Conservation (phyloP, 2,113 vertebrate species). For the Amazona vittata region DNA sequence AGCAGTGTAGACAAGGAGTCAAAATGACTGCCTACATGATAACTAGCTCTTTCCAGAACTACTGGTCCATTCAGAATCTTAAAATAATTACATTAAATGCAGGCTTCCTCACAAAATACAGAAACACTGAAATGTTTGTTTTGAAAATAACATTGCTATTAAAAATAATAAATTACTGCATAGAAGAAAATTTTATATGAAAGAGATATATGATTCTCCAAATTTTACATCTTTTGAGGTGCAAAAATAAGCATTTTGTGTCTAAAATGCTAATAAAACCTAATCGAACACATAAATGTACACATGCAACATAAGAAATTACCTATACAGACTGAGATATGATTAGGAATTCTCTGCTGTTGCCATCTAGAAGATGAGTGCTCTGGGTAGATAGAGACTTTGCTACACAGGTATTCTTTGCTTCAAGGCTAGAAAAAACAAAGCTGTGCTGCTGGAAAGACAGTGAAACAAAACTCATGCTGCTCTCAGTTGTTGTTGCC, state of each 20-base stretch:
- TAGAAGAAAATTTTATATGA: neutral
- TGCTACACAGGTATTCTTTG: neutral
- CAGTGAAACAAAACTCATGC: neutral
- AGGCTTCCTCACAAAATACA: neutral
- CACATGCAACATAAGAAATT: neutral
- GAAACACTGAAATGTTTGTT: neutral
- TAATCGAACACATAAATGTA: neutral
- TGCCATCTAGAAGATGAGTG: neutral
- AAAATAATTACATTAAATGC: fast-evolving
- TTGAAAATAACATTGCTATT: neutral
- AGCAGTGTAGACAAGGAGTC: neutral
- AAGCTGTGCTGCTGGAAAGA: neutral
- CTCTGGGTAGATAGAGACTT: neutral
- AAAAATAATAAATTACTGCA: neutral
- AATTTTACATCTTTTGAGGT: neutral
- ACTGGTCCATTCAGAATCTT: neutral
- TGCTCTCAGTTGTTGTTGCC: neutral
- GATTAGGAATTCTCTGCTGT: neutral
- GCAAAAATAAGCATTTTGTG: neutral
- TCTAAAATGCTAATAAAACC: neutral
- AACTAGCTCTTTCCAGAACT: neutral
- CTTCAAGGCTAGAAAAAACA: neutral
- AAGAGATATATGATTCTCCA: neutral
- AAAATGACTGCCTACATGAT: neutral
- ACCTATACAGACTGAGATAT: neutral